Evolutionary conservation across 2,888 invertebrate species (phyloP).

Genomic region (Pelosia muscerda): DNA sequence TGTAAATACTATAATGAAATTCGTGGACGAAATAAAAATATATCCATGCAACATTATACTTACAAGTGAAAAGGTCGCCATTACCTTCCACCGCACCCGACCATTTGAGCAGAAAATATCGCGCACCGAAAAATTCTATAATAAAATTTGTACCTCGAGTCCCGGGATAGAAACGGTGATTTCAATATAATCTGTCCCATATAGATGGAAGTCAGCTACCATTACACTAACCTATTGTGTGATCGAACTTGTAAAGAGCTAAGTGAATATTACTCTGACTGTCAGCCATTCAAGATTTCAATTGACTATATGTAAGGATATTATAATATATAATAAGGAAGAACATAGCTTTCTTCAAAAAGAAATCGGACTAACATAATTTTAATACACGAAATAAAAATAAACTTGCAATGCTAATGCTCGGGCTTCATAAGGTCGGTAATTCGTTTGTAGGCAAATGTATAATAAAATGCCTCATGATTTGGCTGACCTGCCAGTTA

Average conservation of each 20-base stretch:
- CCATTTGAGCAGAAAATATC: constrained; percentile 61
- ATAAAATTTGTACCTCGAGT: constrained; percentile 55
- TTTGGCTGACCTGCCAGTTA: no score
- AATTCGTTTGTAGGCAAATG: no score
- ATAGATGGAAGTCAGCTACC: constrained; percentile 60
- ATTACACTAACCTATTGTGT: constrained; percentile 69
- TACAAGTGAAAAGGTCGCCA: constrained; percentile 53
- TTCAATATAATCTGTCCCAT: constrained; percentile 71
- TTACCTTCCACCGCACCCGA: constrained; percentile 58
- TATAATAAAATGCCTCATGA: no score
- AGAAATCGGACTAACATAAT: no score
- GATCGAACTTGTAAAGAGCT: constrained; percentile 51
- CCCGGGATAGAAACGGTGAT: constrained; percentile 61
- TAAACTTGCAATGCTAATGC: no score
- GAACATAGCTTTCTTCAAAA: no score
- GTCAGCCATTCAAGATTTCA: background rate
- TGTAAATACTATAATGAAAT: constrained; percentile 37
- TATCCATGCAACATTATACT: constrained; percentile 39
- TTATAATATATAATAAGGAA: no score
- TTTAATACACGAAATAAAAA: no score
- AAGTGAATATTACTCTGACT: constrained; percentile 66
- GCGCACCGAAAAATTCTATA: constrained; percentile 63
- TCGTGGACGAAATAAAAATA: constrained; percentile 39
- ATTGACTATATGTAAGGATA: no score
- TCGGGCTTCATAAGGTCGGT: no score